Conservation (phyloP, 2,797 vertebrate genomes). For the Sebastes steindachneri region DNA sequence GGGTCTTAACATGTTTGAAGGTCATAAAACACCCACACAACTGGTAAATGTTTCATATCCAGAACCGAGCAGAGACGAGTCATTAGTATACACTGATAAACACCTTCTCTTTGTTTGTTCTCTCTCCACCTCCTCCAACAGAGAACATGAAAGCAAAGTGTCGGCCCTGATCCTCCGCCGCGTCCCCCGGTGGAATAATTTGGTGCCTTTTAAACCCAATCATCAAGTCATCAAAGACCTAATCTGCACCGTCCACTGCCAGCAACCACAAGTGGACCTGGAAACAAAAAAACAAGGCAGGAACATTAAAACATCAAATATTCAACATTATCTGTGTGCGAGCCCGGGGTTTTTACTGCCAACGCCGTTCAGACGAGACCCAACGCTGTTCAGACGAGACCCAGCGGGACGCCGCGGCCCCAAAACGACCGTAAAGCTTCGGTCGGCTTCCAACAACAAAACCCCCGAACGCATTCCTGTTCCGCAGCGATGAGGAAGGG, state of each 20-base stretch:
- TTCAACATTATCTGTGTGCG: background rate
- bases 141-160: background rate
- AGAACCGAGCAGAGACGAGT: background rate
- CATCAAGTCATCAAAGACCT: slow-evolving; percentile 20
- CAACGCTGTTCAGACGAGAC: background rate
- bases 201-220: slow-evolving; percentile 18
- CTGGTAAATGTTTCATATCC: background rate
- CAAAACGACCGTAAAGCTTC: slow-evolving; percentile 9
- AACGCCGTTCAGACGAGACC: slow-evolving; percentile 9
- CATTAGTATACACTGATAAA: background rate
- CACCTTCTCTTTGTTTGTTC: background rate
- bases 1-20: background rate
- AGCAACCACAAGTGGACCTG: background rate
- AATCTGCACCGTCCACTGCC: slow-evolving; percentile 1
- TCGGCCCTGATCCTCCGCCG: background rate
- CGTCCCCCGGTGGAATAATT: background rate
- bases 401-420: background rate
- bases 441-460: background rate
- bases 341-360: slow-evolving; percentile 1
- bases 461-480: background rate
- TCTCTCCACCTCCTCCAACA: background rate
- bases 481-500: background rate
- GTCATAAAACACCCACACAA: background rate
- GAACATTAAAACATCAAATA: slow-evolving; percentile 38
- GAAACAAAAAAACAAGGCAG: background rate